phyloP scores from a whole-genome alignment of 2,888 invertebrate genomes.

The Yponomeuta cagnagella region DNA sequence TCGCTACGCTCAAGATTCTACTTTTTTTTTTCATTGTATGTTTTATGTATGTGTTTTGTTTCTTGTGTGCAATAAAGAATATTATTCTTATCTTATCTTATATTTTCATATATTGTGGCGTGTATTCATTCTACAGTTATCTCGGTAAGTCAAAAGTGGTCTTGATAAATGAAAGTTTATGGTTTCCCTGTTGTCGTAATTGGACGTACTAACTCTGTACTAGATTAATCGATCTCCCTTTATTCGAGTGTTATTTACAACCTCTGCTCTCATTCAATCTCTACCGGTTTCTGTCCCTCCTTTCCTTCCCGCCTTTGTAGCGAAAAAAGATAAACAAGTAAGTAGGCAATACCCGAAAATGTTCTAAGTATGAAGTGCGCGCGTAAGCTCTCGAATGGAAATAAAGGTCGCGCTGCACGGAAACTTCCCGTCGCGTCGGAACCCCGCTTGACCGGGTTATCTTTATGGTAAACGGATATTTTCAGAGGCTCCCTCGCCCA shows the following conservation, averaged over 20 bases:
- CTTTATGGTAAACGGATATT: conserved; percentile 1
- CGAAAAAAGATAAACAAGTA: not conserved
- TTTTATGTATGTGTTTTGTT: too few relatives aligned
- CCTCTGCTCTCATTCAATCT: not conserved
- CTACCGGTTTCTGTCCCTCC: not conserved
- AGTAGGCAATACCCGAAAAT: not conserved
- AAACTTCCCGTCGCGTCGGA: not conserved
- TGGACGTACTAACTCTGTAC: too few relatives aligned
- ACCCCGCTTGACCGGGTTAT: conserved; percentile 1
- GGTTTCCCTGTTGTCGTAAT: too few relatives aligned
- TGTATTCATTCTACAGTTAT: too few relatives aligned
- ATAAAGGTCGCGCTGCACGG: not conserved
- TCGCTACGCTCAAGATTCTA: too few relatives aligned
- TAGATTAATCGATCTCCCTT: not conserved
- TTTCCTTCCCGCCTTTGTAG: not conserved
- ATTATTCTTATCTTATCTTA: too few relatives aligned
- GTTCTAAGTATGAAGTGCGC: not conserved
- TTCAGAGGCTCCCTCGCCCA: not conserved
- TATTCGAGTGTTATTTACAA: not conserved
- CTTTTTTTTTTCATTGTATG: too few relatives aligned
- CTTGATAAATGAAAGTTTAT: too few relatives aligned
- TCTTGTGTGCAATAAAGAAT: too few relatives aligned
- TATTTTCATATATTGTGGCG: too few relatives aligned
- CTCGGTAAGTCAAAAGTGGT: too few relatives aligned
- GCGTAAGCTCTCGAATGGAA: not conserved